Base-by-base conservation (phyloP, 2,113 vertebrate genomes). In the Rhinopomastus cyanomelas region DNA sequence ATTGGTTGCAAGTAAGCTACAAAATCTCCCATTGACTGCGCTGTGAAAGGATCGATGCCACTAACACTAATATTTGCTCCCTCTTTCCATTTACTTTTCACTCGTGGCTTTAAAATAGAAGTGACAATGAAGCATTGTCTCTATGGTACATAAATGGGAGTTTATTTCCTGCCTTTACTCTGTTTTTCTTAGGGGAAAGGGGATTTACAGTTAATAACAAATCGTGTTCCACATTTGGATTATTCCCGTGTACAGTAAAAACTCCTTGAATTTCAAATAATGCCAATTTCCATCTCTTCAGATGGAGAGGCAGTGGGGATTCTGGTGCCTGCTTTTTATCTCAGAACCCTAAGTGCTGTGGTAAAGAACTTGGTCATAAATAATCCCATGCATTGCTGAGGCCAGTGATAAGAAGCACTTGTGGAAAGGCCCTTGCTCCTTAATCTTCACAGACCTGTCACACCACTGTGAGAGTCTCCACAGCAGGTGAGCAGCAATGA, bases 151-250 rank as follows among this genome's bases (percentile, higher is more conserved):
- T 89, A 96, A 95, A 87, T 85, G 59, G 81, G 62, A 88, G 78
- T 60, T 96, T 94, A 91, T 92, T 94, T 94, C 90, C 89, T 90
- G 86, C 88, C 81, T 96, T 91, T 93, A 81, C 76, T 93, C 88
- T 93, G 74, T 42, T 89, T 95, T 96, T 91, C 79, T 91, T 94
- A 68, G 36, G 90, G 81, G 92, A 91, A 73, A 86, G 86, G 62
- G 92, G 93, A 95, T 96, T 95, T 95, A 81, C 59, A 91, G 90
- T 95, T 94, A 95, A 95, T 95, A 95, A 95, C 81, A 93, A 90
- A 93, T 91, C 90, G 86, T 1, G 71, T 90, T 92, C 83, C 94
- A 90, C 86, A 68, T 91, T 79, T 95, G 92, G 83, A 90, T 96
- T 95, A 93, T 95, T 94, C 86, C 81, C 90, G 62, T 94, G 90